Base-by-base conservation (phyloP, 2,797 vertebrate genomes). In the Antennarius maculatus region DNA sequence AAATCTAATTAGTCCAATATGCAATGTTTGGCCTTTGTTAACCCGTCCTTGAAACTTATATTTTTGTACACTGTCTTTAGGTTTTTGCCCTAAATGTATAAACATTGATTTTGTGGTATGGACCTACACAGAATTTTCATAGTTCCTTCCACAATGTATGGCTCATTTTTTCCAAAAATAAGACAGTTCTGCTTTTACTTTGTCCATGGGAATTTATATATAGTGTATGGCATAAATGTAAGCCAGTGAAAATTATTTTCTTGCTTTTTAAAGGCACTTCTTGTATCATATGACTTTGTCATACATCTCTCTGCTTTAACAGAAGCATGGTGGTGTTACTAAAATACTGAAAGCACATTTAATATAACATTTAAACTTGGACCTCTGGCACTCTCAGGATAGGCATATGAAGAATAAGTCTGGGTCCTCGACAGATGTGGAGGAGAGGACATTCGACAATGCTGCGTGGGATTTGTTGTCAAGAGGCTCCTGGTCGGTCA, bases 1-100 rank as follows among this genome's bases (percentile, higher is more conserved):
- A 66, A 64, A 57, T 47, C 61, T 84, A 80, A 89, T 74, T 82
- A 77, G 69, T 83, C 66, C 59, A 76, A 79, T 52, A 79, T 84
- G 79, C 42, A 79, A 29, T 54, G 31, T 59, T 77, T 47, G 63
- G 51, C 34, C 3, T 75, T 74, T 42, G 56, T 83, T 61, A 81
- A 62, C 69, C 34, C 67, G 63, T 63, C 54, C 51, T 58, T 74
- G 64, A 74, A 67, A 39, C 37, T 39, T 39, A 41, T 76, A 31
- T 70, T 83, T 78, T 64, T 51, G 37, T 28, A 11, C 31, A 62
- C 23, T 41, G 61, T 43, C 15, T 80, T 61, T 46, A 57, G 41
- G 45, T 69, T 66, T 43, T 42, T 61, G 55, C 50, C 49, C 54
- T 63, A 48, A 71, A 63, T 57, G 51, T 14, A 16, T 45, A 65